These are phyloP conservation scores for Mormyrops boulengeri DNA, from an alignment of 2,797 vertebrate genomes.

Conservation along the genomic window DNA sequence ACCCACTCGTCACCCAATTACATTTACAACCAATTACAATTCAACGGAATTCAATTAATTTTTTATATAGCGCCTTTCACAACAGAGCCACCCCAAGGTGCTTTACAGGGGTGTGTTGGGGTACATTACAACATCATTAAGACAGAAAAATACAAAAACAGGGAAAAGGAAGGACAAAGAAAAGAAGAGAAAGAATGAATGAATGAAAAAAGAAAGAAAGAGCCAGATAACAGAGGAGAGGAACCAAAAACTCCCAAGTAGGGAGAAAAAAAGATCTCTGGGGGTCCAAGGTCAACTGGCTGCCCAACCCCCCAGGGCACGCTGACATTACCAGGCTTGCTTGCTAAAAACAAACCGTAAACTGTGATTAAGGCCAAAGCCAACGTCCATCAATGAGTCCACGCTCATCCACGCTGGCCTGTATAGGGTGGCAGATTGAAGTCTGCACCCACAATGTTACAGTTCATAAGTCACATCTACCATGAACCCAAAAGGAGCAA, in stretches of 20 bases:
- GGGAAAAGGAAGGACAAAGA: not conserved
- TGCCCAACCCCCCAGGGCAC: not conserved
- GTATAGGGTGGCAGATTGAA: not conserved
- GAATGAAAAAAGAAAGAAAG: not conserved
- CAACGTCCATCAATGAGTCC: not conserved
- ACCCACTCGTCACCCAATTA: not conserved
- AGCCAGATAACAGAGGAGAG: not conserved
- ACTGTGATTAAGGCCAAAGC: not conserved
- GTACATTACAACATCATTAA: not conserved
- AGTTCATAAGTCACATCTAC: not conserved
- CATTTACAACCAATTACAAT: not conserved
- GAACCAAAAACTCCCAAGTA: not conserved
- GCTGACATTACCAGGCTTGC: not conserved
- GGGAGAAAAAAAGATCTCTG: not conserved
- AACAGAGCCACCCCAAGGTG: not conserved
- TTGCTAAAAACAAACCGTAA: not conserved
- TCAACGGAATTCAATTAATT: not conserved
- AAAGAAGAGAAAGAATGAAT: not conserved
- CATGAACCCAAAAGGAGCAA: not conserved
- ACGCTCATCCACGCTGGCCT: not conserved
- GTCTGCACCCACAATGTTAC: not conserved
- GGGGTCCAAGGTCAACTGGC: not conserved
- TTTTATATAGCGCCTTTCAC: not conserved
- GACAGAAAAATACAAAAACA: not conserved
- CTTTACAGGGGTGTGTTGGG: not conserved